Base-by-base conservation (phyloP, 2,888 invertebrate genomes). In the Sphaeridia pumilis region DNA sequence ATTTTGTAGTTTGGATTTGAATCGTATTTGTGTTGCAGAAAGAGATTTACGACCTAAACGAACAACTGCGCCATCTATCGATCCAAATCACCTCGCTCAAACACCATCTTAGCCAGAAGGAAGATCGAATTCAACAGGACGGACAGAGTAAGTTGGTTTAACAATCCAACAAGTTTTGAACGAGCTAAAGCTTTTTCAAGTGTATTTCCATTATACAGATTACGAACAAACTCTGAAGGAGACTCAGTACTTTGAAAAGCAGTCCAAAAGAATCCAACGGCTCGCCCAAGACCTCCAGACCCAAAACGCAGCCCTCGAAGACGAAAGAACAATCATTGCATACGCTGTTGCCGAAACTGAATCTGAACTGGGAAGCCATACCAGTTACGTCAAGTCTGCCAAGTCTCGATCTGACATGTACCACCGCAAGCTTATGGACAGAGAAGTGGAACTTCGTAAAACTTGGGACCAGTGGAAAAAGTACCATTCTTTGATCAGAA, bases 401-500 rank as follows among this genome's bases (percentile, higher is more conserved):
- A 59, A 58, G 25, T 56, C 57, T 7, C 45, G 60, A 2, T 34
- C 41, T 1, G 3, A 50, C 14, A 58, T 57, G 24, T 60, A 57
- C 47, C 45, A 54, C 2, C 47, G 60, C 3, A 53, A 57, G 36
- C 45, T 57, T 3, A 57, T 57, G 55, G 28, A n/a, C 7, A 54
- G 51, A 21, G 55, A 57, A 2, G 38, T 41, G 2, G 59, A 64
- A 38, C 44, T 64, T 3, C 48, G 53, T 36, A 41, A 55, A 20
- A 52, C 58, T 7, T 58, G 58, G 57, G 52, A 51, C 5, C 54
- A 52, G 25, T 62, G 62, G 61, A 42, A 61, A 41, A 56, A 54
- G 1, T 56, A 61, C 2, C 55, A 61, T 47, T 64, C 64, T 5
- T 57, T 51, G 50, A 57, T 62, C 24, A 53, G 62, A 7, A 64